A percentile compares a stretch with the other conserved stretches of the same genome.
Evolutionary conservation across 2,888 invertebrate genomes (phyloP).

Genomic region (Callyntrura guangdongensis): DNA sequence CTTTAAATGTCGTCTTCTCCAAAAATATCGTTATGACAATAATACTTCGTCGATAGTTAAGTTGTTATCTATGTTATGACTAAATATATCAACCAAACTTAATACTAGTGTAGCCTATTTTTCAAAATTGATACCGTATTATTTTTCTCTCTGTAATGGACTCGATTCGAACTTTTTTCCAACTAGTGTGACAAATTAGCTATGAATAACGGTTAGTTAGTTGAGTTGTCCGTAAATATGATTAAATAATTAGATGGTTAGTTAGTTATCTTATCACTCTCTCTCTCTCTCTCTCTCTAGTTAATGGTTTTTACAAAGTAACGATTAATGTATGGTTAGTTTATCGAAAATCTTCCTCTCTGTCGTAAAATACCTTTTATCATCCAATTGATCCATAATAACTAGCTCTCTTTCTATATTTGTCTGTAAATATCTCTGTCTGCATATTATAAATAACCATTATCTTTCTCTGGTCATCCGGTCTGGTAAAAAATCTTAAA

Average conservation of each 20-base stretch:
- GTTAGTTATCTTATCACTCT: slow-evolving; percentile 6
- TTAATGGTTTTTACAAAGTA: neutral
- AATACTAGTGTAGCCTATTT: neutral
- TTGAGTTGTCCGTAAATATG: no score
- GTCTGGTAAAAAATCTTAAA: no score
- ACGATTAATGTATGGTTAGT: neutral
- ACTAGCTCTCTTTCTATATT: neutral
- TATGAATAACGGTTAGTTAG: neutral
- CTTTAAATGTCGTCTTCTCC: neutral
- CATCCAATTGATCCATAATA: no score
- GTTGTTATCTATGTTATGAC: neutral
- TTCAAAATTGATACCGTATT: neutral
- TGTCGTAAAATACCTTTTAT: no score
- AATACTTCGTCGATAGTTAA: neutral
- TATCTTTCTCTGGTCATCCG: neutral
- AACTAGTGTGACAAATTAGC: neutral
- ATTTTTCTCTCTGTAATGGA: neutral
- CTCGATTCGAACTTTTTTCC: neutral
- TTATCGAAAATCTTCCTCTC: neutral
- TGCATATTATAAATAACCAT: neutral
- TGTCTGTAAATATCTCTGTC: neutral
- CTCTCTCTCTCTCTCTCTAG: no score
- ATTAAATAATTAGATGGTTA: neutral
- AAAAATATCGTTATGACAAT: neutral
- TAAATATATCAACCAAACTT: neutral